Evolutionary conservation across 2,797 vertebrate species (phyloP), one percentile per base, ranked within the genome.

Genomic region (Chelon labrosus): DNA sequence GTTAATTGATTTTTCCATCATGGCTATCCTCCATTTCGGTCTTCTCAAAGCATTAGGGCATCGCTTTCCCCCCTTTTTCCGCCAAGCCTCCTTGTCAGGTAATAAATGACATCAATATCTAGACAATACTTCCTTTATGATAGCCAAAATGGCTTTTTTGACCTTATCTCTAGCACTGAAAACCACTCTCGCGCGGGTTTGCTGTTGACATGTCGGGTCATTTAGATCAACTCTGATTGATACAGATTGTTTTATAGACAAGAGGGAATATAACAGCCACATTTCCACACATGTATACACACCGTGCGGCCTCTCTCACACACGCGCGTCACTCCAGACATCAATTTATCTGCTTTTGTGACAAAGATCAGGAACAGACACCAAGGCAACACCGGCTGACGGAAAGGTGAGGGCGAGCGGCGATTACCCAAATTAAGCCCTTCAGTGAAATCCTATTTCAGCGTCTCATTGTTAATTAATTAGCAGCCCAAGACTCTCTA

Each of bases 1-100:
- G 90, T 91, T 89, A 92, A 93, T 88, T 76, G 88, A 91, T 92
- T 92, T 88, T 90, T 84, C 82, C 89, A 90, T 92, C 80, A 88
- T 78, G 79, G 64, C 83, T n/a, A 49, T 59, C 62, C 76, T 88
- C 78, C 59, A 62, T 91, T 87, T 90, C 72, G 67, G 84, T 78
- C 77, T 75, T 77, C 57, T 83, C 52, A 0, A 68, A 83, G 76
- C 88, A 92, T 84, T 83, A 86, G 62, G 67, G 57, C 81, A 55
- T 56, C 31, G 52, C 69, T 66, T 85, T 82, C 31, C 57, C 50
- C 65, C 52, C 37, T 56, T 87, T 88, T 67, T 80, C 51, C 67
- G 59, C 56, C 58, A 70, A 73, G 67, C 82, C 80, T 69, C 66
- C 77, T 71, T 85, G 85, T 87, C 79, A 59, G 73, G 85, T 89